These are phyloP conservation scores for Harpalus rubripes DNA, from an alignment of 2,888 invertebrate genomes.

Conservation along the genomic window DNA sequence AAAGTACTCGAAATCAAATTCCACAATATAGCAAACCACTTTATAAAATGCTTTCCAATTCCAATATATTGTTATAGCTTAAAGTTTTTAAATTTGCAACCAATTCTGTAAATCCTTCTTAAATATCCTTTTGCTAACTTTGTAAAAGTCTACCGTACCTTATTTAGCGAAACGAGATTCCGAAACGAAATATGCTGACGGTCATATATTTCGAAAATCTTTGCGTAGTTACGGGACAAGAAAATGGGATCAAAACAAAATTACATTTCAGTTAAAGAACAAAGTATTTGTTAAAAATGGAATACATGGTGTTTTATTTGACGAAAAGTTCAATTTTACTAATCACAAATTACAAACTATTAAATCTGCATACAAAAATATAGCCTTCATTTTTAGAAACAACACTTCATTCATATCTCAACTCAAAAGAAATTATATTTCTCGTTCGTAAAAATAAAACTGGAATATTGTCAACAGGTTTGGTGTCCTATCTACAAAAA, in stretches of 20 bases:
- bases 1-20: too few relatives aligned
- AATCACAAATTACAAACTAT: too few relatives aligned
- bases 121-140: not conserved
- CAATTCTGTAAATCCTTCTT: not conserved
- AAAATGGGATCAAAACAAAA: not conserved
- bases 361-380: too few relatives aligned
- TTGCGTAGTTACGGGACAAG: not conserved
- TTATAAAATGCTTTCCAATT: not conserved
- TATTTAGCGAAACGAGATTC: slow-evolving; percentile 21
- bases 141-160: slow-evolving; percentile 11
- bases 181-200: slow-evolving; percentile 13
- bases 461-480: too few relatives aligned
- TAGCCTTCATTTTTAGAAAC: too few relatives aligned
- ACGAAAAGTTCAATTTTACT: too few relatives aligned
- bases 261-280: not conserved
- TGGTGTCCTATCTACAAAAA: too few relatives aligned
- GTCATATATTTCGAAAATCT: not conserved
- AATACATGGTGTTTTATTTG: not conserved
- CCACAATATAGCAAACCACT: too few relatives aligned
- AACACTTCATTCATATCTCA: too few relatives aligned
- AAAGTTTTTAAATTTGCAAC: slow-evolving; percentile 19
- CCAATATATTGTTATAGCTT: not conserved
- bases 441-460: too few relatives aligned
- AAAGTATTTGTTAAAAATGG: not conserved
- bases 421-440: too few relatives aligned